phyloP scores from a whole-genome alignment of 2,797 vertebrate genomes.

The Schizopygopsis malacanthus region DNA sequence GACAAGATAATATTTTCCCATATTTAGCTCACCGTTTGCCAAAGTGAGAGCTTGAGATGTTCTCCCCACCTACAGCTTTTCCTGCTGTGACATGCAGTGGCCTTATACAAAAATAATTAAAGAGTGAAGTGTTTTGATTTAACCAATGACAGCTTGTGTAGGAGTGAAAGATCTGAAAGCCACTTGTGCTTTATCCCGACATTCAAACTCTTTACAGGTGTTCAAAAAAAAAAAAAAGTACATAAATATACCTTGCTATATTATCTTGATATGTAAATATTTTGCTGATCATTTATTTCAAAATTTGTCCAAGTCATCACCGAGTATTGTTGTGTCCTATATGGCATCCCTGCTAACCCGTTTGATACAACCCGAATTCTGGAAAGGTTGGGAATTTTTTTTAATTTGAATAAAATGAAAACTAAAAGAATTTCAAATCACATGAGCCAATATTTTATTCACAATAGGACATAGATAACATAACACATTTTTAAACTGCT shows the following conservation, averaged over 20 bases:
- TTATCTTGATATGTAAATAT: neutral
- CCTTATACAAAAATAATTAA: slow-evolving; percentile 23
- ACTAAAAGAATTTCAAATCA: too few relatives aligned
- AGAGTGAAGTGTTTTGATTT: slow-evolving; percentile 28
- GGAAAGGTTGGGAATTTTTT: too few relatives aligned
- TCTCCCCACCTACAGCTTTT: slow-evolving; percentile 41
- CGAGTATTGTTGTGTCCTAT: neutral
- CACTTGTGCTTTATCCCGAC: neutral
- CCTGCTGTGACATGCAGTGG: slow-evolving; percentile 45
- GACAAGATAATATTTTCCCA: slow-evolving; percentile 3
- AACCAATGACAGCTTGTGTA: neutral
- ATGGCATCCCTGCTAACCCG: neutral
- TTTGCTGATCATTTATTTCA: neutral
- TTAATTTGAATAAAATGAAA: too few relatives aligned
- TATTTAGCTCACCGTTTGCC: neutral
- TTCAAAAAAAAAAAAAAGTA: neutral
- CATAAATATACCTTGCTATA: neutral
- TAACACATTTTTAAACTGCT: too few relatives aligned
- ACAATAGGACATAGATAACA: too few relatives aligned
- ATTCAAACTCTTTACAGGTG: slow-evolving; percentile 6
- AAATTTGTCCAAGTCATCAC: neutral
- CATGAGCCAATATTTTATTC: too few relatives aligned
- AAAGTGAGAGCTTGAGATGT: slow-evolving; percentile 20
- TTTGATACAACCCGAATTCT: neutral
- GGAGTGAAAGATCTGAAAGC: slow-evolving; percentile 10